Conservation (phyloP, 2,888 invertebrate genomes). For the Epinotia demarniana region DNA sequence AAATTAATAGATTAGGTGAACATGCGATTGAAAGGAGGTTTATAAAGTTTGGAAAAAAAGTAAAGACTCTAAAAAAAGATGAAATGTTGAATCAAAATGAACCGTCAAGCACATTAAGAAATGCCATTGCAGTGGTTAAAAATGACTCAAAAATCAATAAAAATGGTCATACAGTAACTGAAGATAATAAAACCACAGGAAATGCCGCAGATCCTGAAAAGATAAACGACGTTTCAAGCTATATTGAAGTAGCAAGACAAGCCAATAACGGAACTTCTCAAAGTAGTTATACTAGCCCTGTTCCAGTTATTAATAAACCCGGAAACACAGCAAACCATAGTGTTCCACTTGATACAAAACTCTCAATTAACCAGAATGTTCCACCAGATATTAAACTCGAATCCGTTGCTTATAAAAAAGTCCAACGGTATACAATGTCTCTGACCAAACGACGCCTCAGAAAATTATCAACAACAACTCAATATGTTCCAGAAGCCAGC, state of each 20-base stretch:
- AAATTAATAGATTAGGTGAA: conserved; percentile 18
- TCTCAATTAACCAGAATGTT: neutral
- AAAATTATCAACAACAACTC: neutral
- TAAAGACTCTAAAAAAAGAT: neutral
- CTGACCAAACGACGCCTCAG: neutral
- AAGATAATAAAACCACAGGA: neutral
- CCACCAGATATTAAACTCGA: neutral
- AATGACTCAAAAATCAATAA: neutral
- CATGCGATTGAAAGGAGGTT: neutral
- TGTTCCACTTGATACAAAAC: neutral
- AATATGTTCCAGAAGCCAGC: neutral
- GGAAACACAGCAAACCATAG: neutral
- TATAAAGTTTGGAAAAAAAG: neutral
- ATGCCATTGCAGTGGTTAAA: neutral
- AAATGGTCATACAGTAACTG: neutral
- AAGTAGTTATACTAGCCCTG: neutral
- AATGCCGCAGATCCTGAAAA: neutral
- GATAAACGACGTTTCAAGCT: neutral
- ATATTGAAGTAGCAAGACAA: neutral
- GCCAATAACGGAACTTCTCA: neutral
- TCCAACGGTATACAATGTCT: neutral
- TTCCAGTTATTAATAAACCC: neutral
- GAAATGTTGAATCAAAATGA: neutral
- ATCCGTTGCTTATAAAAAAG: neutral
- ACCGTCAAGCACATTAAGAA: neutral